phyloP scores from a whole-genome alignment of 2,113 vertebrate genomes.

The Strigops habroptila region DNA sequence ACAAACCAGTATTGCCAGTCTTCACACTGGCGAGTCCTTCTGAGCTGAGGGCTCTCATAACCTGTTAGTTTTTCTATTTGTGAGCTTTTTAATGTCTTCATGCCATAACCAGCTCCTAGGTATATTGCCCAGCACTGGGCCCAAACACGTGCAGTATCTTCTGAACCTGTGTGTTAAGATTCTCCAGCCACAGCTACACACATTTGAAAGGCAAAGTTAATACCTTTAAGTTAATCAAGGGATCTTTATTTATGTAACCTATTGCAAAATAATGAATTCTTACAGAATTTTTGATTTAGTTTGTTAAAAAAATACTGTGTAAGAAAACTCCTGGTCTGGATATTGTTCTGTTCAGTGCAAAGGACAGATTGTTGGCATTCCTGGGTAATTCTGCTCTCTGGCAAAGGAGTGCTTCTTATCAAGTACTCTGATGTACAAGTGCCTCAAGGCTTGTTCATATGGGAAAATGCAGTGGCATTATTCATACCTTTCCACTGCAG shows the following conservation, averaged over 20 bases:
- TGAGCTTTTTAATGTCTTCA: not conserved
- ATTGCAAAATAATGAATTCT: not conserved
- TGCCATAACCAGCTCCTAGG: not conserved
- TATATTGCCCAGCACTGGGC: not conserved
- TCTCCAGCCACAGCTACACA: not conserved
- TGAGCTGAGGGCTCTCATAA: not conserved
- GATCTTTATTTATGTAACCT: not conserved
- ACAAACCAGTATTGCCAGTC: not conserved
- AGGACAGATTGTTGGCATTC: conserved; percentile 18
- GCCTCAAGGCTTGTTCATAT: conserved; percentile 23
- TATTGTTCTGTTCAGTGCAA: not conserved
- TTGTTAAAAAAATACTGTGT: not conserved
- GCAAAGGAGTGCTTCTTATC: conserved; percentile 20
- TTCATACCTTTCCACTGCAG: conserved; percentile 14
- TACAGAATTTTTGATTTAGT: not conserved
- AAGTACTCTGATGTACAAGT: conserved; percentile 3
- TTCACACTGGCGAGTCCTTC: not conserved
- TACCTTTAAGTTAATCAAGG: not conserved
- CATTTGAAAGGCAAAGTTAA: not conserved
- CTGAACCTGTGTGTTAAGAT: not conserved
- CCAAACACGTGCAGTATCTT: not conserved
- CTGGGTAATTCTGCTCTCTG: not conserved
- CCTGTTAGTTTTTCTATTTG: not conserved
- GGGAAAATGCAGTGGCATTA: conserved; percentile 29
- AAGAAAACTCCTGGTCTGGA: not conserved